These are phyloP conservation scores for Cirrhinus molitorella DNA, from an alignment of 2,797 vertebrate genomes.

Conservation along the genomic window DNA sequence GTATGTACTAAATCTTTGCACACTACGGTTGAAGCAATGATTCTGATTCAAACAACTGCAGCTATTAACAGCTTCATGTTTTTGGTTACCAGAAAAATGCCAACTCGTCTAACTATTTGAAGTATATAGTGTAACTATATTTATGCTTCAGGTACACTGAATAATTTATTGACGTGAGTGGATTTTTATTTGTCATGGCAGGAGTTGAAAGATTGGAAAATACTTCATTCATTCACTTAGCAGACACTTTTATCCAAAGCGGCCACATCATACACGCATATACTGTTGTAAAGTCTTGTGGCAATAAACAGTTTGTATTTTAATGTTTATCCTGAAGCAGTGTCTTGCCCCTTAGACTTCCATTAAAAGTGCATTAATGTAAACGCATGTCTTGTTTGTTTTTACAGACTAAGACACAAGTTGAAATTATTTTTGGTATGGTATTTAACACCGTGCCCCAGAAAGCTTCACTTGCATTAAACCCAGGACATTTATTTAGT, in stretches of 20 bases:
- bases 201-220: not conserved
- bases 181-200: not conserved
- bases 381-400: slow-evolving; percentile 26
- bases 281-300: not conserved
- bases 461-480: not conserved
- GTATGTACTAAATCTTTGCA: slow-evolving; percentile 3
- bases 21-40: not conserved
- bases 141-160: not conserved
- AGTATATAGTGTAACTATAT: not conserved
- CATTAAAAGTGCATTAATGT: slow-evolving; percentile 1
- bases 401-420: not conserved
- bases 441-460: not conserved
- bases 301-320: not conserved
- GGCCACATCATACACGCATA: not conserved
- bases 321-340: not conserved
- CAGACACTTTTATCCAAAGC: not conserved
- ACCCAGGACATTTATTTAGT: not conserved
- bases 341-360: not conserved
- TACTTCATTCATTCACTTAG: not conserved
- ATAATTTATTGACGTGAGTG: not conserved
- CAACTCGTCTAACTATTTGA: not conserved
- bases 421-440: not conserved
- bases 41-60: not conserved
- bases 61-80: not conserved
- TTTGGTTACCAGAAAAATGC: not conserved